phyloP scores from a whole-genome alignment of 2,888 invertebrate species.

The Ophioninae sp. region DNA sequence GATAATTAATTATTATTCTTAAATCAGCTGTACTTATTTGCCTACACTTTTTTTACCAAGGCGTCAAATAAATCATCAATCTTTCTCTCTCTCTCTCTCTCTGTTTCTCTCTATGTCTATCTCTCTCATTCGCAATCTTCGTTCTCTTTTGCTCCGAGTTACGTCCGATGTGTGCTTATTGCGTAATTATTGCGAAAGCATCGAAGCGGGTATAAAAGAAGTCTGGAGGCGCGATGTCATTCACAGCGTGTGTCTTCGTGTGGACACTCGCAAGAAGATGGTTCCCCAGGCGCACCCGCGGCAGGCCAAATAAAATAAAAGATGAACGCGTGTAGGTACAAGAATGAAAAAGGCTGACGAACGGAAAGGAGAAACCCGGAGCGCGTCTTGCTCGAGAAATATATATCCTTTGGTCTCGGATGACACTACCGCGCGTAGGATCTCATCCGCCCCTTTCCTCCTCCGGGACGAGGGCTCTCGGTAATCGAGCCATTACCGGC shows the following conservation, averaged over 20 bases:
- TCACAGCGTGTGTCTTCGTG: constrained; percentile 32
- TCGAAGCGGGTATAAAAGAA: constrained; percentile 28
- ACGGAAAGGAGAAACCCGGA: constrained; percentile 24
- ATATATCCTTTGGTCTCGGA: constrained; percentile 18
- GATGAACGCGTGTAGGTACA: constrained; percentile 5
- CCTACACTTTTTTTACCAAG: no score
- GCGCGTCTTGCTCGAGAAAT: constrained; percentile 35
- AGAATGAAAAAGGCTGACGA: constrained; percentile 21
- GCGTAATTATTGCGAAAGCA: constrained; percentile 64
- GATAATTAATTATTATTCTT: no score
- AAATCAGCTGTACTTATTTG: no score
- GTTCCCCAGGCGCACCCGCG: constrained; percentile 45
- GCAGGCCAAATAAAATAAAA: constrained; percentile 37
- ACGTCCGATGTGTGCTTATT: constrained; percentile 59
- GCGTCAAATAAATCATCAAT: no score
- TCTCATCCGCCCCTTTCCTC: background rate
- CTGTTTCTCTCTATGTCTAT: constrained; percentile 8
- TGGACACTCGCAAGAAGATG: constrained; percentile 56
- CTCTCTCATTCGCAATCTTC: background rate
- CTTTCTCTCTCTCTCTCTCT: background rate
- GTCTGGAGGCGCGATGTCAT: constrained; percentile 50
- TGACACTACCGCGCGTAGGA: background rate
- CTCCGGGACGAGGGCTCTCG: background rate
- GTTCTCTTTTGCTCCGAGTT: background rate
- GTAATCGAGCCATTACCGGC: constrained; percentile 63